Evolutionary conservation across 2,888 invertebrate genomes (phyloP).

Genomic region (Phyllotreta striolata): DNA sequence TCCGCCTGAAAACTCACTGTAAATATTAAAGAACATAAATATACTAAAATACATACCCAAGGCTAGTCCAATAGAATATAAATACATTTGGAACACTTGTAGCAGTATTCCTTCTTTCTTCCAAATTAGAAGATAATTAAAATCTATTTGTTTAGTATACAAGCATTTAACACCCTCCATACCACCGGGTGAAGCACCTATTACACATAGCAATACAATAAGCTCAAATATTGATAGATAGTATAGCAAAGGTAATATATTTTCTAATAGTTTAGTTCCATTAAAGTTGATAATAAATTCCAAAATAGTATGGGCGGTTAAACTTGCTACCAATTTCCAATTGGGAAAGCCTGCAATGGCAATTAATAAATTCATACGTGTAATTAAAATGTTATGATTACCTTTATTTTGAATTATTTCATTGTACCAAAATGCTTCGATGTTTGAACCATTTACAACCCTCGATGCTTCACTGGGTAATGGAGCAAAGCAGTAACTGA

Average conservation of each 20-base stretch:
- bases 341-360: constrained; percentile 23
- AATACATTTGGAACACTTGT: constrained; percentile 23
- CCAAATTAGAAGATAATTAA: constrained; percentile 28
- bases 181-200: constrained; percentile 27
- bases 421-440: constrained; percentile 32
- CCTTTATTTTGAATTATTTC: constrained; percentile 23
- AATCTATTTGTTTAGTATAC: constrained; percentile 13
- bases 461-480: constrained; percentile 28
- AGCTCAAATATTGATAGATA: constrained; percentile 25
- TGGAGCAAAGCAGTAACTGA: constrained; percentile 30
- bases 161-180: constrained; percentile 26
- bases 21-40: neutral
- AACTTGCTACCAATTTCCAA: constrained; percentile 32
- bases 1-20: constrained; percentile 28
- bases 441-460: constrained; percentile 23
- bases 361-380: constrained; percentile 11
- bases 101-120: constrained; percentile 25
- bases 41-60: constrained; percentile 28
- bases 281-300: constrained; percentile 29
- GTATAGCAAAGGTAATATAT: constrained; percentile 20
- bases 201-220: constrained; percentile 24
- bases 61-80: constrained; percentile 33
- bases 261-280: constrained; percentile 21
- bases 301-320: constrained; percentile 25
- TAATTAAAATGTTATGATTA: neutral